Evolutionary conservation across 2,113 vertebrate genomes (phyloP).

Genomic region (Spea bombifrons): DNA sequence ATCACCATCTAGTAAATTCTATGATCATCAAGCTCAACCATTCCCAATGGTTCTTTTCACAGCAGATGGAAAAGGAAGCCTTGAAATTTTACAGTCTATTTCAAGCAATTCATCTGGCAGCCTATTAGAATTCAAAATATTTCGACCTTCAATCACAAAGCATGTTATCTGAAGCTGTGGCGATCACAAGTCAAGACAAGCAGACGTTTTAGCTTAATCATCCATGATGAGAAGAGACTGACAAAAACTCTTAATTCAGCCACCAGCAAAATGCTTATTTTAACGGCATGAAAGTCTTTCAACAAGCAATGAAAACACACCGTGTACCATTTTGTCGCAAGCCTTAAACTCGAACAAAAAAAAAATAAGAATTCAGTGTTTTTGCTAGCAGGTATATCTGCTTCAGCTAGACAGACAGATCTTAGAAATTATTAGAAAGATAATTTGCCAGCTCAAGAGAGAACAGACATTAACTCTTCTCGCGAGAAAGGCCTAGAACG

Average conservation of each 20-base stretch:
- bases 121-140: conserved; percentile 99
- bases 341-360: conserved; percentile 36
- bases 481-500: too few species aligned
- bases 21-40: conserved; percentile 99
- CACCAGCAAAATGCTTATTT: conserved; percentile 99
- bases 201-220: conserved; percentile 99
- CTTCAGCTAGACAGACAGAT: background rate
- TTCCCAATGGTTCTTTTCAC: conserved; percentile 99
- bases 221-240: conserved; percentile 97
- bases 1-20: conserved; percentile 99
- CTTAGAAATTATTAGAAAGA: too few species aligned
- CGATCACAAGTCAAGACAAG: conserved; percentile 99
- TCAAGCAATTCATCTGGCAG: conserved; percentile 99
- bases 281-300: conserved; percentile 96
- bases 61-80: conserved; percentile 90
- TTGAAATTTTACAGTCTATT: conserved; percentile 99
- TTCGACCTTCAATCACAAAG: conserved; percentile 99
- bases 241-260: conserved; percentile 98
- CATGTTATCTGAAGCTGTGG: conserved; percentile 98
- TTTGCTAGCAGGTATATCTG: background rate
- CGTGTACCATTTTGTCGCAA: conserved; percentile 77
- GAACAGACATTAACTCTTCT: too few species aligned
- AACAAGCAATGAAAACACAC: conserved; percentile 87
- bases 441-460: too few species aligned
- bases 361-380: conserved; percentile 74